Conservation (phyloP, 2,113 vertebrate genomes). For the Gymnocephalus cernua region DNA sequence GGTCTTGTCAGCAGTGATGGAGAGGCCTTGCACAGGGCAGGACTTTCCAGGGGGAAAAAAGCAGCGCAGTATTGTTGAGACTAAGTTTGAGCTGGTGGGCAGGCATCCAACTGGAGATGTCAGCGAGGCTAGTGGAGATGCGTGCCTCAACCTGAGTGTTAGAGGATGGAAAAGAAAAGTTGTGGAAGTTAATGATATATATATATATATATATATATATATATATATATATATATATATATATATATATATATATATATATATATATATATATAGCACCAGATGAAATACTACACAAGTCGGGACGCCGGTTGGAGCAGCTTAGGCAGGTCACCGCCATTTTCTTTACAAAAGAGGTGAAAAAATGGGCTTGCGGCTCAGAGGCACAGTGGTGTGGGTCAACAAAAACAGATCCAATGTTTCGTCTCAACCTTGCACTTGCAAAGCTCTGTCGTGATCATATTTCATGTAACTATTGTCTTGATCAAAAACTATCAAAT, state of each 20-base stretch:
- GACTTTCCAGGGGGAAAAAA: constrained; percentile 63
- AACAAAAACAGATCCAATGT: not conserved
- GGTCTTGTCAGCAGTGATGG: constrained; percentile 63
- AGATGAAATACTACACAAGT: constrained; percentile 33
- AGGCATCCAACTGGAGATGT: constrained; percentile 61
- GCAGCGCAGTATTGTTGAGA: constrained; percentile 58
- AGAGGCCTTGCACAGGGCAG: constrained; percentile 68
- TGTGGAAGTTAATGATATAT: constrained; percentile 31
- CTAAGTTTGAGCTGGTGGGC: constrained; percentile 62
- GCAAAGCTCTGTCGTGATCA: not conserved
- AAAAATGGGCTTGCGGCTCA: not conserved
- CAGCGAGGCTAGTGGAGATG: constrained; percentile 49
- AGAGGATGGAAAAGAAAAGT: constrained; percentile 43
- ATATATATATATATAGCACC: constrained; percentile 28
- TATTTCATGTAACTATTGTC: not conserved
- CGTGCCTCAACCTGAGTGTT: constrained; percentile 60
- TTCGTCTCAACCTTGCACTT: not conserved
- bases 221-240: constrained; percentile 34
- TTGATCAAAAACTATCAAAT: constrained; percentile 1
- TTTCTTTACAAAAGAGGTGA: not conserved
- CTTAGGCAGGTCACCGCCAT: not conserved
- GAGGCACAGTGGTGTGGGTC: not conserved
- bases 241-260: constrained; percentile 35
- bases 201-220: too few relatives aligned
- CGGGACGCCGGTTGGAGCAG: not conserved